A percentile compares a stretch with the other conserved stretches of the same genome.
Conservation (phyloP, 2,888 invertebrate genomes). For the Microdon myrmicae region DNA sequence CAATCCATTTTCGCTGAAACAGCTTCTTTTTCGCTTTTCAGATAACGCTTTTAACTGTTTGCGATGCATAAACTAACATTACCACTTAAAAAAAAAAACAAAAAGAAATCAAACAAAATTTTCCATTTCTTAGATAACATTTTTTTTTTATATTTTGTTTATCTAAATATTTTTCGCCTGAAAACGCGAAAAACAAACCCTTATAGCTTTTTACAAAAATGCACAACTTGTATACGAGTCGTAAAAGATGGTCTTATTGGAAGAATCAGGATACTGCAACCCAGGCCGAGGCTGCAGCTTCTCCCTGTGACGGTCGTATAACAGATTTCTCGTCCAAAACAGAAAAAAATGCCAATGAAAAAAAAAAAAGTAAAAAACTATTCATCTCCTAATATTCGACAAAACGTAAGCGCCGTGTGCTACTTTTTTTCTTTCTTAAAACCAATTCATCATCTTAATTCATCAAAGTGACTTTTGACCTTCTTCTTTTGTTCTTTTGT, state of each 20-base stretch:
- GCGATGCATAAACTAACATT: too few relatives aligned
- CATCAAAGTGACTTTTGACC: too few relatives aligned
- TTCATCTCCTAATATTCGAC: conserved; percentile 25
- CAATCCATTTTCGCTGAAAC: background rate
- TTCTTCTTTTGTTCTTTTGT: too few relatives aligned
- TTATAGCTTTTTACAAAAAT: conserved; percentile 51
- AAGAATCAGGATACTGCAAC: conserved; percentile 39
- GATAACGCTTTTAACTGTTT: background rate
- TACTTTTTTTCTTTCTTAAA: conserved; percentile 15
- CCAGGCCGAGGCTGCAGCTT: conserved; percentile 42
- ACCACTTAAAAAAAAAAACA: background rate
- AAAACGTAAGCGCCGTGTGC: conserved; percentile 44
- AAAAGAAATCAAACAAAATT: background rate
- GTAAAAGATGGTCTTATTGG: conserved; percentile 41
- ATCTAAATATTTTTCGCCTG: too few relatives aligned
- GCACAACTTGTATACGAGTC: conserved; percentile 39
- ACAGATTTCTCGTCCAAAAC: conserved; percentile 24
- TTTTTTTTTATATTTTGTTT: conserved; percentile 26
- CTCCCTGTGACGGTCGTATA: conserved; percentile 46
- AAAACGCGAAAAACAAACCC: too few relatives aligned
- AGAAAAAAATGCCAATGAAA: conserved; percentile 2
- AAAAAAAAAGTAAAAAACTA: background rate
- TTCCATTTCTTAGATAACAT: conserved; percentile 28
- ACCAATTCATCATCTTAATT: conserved; percentile 21
- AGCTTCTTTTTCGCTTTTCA: conserved; percentile 5